Base-by-base conservation (phyloP, 2,888 invertebrate species). In the Dryococelus australis region DNA sequence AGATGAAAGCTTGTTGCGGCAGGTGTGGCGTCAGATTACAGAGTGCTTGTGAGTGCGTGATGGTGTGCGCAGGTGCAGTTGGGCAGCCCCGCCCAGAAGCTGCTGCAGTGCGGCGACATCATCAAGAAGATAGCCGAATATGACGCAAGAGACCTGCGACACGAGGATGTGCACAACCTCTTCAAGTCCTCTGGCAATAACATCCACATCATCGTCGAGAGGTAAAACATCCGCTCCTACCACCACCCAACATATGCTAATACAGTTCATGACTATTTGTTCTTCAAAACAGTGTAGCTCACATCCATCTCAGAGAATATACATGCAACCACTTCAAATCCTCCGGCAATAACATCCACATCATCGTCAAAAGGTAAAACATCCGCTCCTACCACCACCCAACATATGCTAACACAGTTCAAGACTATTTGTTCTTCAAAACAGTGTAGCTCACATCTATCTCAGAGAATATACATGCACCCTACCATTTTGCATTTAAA, bases 101-200 rank as follows among this genome's bases (percentile, higher is more conserved):
- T 96, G 91, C 94, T 99, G 90, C 95, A 96, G 90, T 95, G 97
- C 90, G 98, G 98, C 90, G 99, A 99, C 93, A 95, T 98, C 91
- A 96, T 99, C 91, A 95, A 96, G 90, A 97, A 97, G 93, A 96
- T 99, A 91, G 97, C 96, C 92, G 97, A 97, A 92, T 97, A 97
- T 93, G 98, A 98, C 93, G 96, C 97, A 85, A 94, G 97, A 88
- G 96, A 97, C 92, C 94, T 98, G 91, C 95, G 97, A 91, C 98
- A 98, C 92, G 96, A 97, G 92, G 97, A 98, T 93, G 98, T 98
- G 87, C 97, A 98, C 93, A 96, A 96, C 92, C 94, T 98, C 89
- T 97, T 98, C 92, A 96, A 95, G 92, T 96, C 96, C 92, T 96
- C 97, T 89, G 96, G 95, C 88, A 96, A 95, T 91, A 95, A 96